These are phyloP conservation scores for Telmatherina bonti DNA, from an alignment of 2,797 vertebrate species.

Conservation along the genomic window DNA sequence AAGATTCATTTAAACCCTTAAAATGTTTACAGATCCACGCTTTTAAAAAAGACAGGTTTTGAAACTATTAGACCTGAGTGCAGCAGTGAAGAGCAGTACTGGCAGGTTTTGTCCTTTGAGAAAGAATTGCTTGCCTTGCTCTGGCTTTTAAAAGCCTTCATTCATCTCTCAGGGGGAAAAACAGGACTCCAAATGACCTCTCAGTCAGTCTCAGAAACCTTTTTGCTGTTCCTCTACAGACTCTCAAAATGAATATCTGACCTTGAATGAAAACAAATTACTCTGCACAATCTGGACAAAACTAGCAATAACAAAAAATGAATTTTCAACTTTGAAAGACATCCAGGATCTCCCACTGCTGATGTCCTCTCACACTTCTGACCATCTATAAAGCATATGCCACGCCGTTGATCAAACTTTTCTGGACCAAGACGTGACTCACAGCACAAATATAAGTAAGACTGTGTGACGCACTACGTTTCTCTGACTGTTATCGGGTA, in stretches of 20 bases:
- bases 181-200: not conserved
- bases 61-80: not conserved
- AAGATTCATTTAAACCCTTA: no score
- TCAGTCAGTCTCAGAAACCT: not conserved
- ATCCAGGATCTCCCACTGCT: not conserved
- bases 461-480: not conserved
- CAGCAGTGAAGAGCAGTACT: not conserved
- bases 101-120: conserved; percentile 4
- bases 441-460: conserved; percentile 1
- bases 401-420: conserved; percentile 2
- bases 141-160: conserved; percentile 10
- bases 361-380: not conserved
- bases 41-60: not conserved
- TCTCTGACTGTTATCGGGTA: conserved; percentile 21
- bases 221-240: conserved; percentile 6
- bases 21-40: not conserved
- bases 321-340: conserved; percentile 5
- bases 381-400: not conserved
- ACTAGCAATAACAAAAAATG: conserved; percentile 24
- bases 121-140: conserved; percentile 7
- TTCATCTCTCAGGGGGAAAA: not conserved
- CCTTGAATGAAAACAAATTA: conserved; percentile 35
- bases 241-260: conserved; percentile 21
- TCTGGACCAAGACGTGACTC: conserved; percentile 40
- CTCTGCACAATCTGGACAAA: conserved; percentile 12